Conservation (phyloP, 2,888 invertebrate genomes). For the Pristionchus japonicus region DNA sequence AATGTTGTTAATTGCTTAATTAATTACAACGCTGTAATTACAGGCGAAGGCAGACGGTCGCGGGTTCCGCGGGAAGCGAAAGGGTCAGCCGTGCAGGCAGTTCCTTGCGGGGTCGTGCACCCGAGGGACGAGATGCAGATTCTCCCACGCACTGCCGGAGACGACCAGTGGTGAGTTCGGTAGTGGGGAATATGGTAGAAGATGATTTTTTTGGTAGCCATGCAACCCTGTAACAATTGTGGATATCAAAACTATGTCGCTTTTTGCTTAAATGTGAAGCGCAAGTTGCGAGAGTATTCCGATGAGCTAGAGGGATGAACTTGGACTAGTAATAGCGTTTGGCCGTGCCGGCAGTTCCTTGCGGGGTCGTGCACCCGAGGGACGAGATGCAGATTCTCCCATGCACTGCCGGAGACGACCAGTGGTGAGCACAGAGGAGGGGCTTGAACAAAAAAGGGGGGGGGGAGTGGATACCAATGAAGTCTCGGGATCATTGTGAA, state of each 20-base stretch:
- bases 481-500: too few relatives aligned
- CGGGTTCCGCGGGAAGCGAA: conserved; percentile 35
- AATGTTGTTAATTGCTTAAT: too few relatives aligned
- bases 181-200: not conserved
- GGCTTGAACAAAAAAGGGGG: not conserved
- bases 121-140: conserved; percentile 27
- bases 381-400: conserved; percentile 25
- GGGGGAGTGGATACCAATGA: too few relatives aligned
- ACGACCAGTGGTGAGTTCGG: not conserved
- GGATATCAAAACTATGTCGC: too few relatives aligned
- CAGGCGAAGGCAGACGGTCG: conserved; percentile 6
- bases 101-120: conserved; percentile 19
- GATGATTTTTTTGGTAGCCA: too few relatives aligned
- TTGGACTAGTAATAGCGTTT: too few relatives aligned
- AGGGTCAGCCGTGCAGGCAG: conserved; percentile 22
- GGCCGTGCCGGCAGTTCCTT: conserved; percentile 20
- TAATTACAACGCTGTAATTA: not conserved
- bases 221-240: too few relatives aligned
- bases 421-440: not conserved
- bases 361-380: conserved; percentile 15
- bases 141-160: conserved; percentile 26
- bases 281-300: too few relatives aligned
- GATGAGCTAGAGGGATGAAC: too few relatives aligned
- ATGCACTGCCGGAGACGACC: conserved; percentile 4
- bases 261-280: too few relatives aligned